Percentiles rank a stretch among this genome's conserved stretches.
Conservation (phyloP, 2,888 invertebrate genomes). For the Stenoptilia bipunctidactyla region DNA sequence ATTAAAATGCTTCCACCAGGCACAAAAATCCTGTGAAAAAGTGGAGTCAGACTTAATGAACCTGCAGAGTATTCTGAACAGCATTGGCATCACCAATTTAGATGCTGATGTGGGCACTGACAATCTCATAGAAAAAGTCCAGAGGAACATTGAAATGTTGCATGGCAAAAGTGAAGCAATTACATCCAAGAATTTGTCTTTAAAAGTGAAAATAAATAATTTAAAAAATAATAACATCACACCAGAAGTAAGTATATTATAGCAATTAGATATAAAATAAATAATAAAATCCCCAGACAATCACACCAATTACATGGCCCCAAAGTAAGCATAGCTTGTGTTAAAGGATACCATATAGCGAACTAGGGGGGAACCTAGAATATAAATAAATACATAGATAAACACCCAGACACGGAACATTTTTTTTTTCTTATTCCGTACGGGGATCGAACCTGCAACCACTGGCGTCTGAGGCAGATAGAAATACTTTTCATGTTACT, state of each 20-base stretch:
- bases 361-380: too few species aligned
- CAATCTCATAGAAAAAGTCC: slow-evolving; percentile 42
- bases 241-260: slow-evolving; percentile 29
- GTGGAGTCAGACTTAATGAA: slow-evolving; percentile 62
- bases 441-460: too few species aligned
- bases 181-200: slow-evolving; percentile 43
- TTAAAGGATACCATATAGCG: too few species aligned
- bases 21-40: slow-evolving; percentile 43
- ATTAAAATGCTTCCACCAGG: slow-evolving; percentile 26
- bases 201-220: slow-evolving; percentile 52
- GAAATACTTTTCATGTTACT: not conserved
- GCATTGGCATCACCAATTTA: slow-evolving; percentile 39
- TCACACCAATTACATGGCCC: not conserved
- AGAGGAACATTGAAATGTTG: slow-evolving; percentile 34
- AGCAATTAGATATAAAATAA: slow-evolving; percentile 1
- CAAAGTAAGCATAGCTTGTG: not conserved
- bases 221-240: slow-evolving; percentile 26
- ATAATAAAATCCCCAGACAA: too few species aligned
- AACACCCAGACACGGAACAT: too few species aligned
- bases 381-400: too few species aligned
- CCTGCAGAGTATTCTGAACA: slow-evolving; percentile 41
- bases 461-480: too few species aligned
- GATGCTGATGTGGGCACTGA: slow-evolving; percentile 28
- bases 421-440: too few species aligned
- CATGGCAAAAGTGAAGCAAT: slow-evolving; percentile 50